Percentiles rank a stretch among this genome's conserved stretches.
These are phyloP conservation scores for Cricetomys ansorgei DNA, from an alignment of 2,113 vertebrate species.

Conservation along the genomic window DNA sequence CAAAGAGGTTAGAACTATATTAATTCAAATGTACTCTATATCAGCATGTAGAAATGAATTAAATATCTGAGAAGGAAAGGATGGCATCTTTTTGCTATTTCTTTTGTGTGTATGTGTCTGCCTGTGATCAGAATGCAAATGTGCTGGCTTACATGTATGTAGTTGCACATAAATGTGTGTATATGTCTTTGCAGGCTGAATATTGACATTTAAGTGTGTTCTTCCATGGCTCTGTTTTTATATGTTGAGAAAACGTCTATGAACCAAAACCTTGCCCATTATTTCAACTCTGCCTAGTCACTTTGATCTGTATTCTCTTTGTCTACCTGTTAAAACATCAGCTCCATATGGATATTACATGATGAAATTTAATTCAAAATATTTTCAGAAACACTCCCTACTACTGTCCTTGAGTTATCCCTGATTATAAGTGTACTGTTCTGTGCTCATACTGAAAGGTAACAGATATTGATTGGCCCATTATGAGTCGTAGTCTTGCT, in stretches of 20 bases:
- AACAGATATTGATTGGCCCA: neutral
- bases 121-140: neutral
- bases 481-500: neutral
- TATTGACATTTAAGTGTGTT: neutral
- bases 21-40: neutral
- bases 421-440: rapidly evolving
- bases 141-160: neutral
- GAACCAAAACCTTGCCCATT: too few species aligned
- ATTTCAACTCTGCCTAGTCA: neutral
- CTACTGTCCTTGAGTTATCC: neutral
- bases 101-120: neutral
- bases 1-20: neutral
- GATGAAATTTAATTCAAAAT: neutral
- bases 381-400: neutral
- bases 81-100: neutral
- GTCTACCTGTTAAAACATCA: neutral
- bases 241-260: neutral
- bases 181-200: neutral
- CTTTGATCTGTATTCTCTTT: neutral
- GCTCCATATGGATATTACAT: neutral
- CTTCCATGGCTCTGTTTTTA: neutral
- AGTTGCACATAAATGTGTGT: neutral
- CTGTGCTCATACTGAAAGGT: too few species aligned
- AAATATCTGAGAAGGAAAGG: neutral
- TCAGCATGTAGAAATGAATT: neutral